A percentile compares a stretch with the other conserved stretches of the same genome.
phyloP scores from a whole-genome alignment of 2,888 invertebrate species.

The Tuta absoluta region DNA sequence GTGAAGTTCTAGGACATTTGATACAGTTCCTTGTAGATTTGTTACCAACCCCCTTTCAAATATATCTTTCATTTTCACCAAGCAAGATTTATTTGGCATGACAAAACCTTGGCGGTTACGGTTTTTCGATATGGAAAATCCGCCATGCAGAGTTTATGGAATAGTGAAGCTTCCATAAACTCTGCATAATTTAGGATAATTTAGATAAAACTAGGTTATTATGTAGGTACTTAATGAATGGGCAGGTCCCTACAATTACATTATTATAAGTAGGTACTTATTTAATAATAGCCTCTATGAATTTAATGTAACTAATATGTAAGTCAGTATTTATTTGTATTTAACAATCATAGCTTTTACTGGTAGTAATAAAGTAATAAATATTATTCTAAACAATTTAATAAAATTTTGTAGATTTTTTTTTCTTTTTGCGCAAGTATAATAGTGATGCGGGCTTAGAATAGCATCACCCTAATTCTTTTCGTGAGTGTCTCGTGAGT shows the following conservation, averaged over 20 bases:
- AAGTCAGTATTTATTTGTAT: not conserved
- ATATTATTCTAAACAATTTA: not conserved
- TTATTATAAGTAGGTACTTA: not conserved
- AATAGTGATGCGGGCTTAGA: no score
- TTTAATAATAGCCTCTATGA: not conserved
- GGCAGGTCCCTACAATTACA: not conserved
- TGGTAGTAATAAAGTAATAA: no score
- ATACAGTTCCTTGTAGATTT: not conserved
- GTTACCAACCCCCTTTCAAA: not conserved
- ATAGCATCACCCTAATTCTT: no score
- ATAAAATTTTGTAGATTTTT: no score
- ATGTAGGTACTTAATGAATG: no score
- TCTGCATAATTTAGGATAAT: not conserved
- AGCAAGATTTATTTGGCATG: conserved; percentile 68
- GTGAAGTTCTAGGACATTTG: no score
- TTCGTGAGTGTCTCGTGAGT: no score
- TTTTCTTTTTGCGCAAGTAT: no score
- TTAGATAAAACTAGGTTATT: not conserved
- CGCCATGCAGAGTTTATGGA: no score
- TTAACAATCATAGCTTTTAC: not conserved
- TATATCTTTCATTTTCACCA: conserved; percentile 42
- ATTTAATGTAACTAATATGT: not conserved
- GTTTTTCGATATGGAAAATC: not conserved
- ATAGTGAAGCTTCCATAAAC: conserved; percentile 48
- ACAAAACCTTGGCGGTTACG: conserved; percentile 41